These are phyloP conservation scores for Phrynocephalus guinanensis DNA, from an alignment of 2,797 vertebrate genomes.

Conservation along the genomic window DNA sequence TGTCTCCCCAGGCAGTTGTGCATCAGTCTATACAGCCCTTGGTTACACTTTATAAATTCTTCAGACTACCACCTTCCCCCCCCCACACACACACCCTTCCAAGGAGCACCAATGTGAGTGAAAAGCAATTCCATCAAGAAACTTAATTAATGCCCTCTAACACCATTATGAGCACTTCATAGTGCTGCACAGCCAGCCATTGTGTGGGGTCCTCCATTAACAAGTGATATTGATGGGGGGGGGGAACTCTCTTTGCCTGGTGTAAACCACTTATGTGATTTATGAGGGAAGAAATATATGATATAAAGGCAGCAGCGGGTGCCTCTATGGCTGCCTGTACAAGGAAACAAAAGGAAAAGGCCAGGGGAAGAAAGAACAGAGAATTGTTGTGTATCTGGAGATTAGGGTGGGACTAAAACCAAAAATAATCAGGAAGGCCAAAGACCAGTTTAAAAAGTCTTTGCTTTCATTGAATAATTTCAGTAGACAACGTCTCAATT, in stretches of 20 bases:
- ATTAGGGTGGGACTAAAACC: not conserved
- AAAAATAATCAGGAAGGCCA: not conserved
- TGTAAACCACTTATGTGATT: not conserved
- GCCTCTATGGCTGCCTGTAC: not conserved
- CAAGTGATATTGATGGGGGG: not conserved
- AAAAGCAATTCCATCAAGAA: constrained; percentile 40
- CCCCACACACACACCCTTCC: not conserved
- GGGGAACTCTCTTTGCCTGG: not conserved
- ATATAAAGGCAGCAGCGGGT: not conserved
- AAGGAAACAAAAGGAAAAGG: constrained; percentile 20
- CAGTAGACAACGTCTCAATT: constrained; percentile 19
- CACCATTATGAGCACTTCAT: constrained; percentile 39
- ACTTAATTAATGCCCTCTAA: constrained; percentile 35
- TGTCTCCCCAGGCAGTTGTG: not conserved
- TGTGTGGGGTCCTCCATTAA: not conserved
- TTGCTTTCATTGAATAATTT: constrained; percentile 38
- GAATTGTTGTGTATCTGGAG: constrained; percentile 19
- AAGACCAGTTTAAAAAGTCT: not conserved
- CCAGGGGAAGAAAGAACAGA: not conserved
- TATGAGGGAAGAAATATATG: accelerated
- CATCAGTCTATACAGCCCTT: not conserved
- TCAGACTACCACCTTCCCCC: not conserved
- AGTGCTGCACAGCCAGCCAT: not conserved
- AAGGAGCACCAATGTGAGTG: constrained; percentile 25
- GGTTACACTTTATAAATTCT: constrained; percentile 15